Conservation (phyloP, 2,888 invertebrate genomes). For the Diarsia brunnea region DNA sequence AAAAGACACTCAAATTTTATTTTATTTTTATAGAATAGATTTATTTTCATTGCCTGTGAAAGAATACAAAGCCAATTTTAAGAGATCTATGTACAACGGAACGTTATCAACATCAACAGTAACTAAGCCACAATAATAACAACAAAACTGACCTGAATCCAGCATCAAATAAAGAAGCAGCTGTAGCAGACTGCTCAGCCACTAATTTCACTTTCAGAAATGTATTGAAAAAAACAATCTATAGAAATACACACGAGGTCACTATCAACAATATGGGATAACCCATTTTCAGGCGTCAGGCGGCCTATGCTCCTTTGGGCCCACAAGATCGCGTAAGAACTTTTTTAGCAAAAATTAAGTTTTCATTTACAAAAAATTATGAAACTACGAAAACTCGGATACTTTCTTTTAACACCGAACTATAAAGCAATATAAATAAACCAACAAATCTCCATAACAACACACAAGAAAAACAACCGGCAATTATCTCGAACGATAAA, state of each 20-base stretch:
- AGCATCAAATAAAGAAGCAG: neutral
- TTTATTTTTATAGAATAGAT: too few relatives aligned
- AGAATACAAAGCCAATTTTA: neutral
- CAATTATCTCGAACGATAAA: conserved; percentile 32
- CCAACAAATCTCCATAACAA: neutral
- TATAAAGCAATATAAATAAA: neutral
- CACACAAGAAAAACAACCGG: conserved; percentile 14
- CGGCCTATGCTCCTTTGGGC: conserved; percentile 4
- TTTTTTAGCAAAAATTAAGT: neutral
- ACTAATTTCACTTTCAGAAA: neutral
- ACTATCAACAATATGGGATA: conserved; percentile 1
- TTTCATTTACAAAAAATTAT: neutral
- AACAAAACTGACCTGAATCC: neutral
- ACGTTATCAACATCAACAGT: neutral
- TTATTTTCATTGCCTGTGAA: neutral
- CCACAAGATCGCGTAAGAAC: neutral
- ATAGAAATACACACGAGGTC: neutral
- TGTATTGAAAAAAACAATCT: too few relatives aligned
- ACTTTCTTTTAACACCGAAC: neutral
- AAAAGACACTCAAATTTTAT: too few relatives aligned
- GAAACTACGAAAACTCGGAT: neutral
- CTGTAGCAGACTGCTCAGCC: neutral
- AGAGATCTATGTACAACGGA: neutral
- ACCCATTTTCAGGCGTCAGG: conserved; percentile 16
- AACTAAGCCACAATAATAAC: neutral